phyloP scores from a whole-genome alignment of 2,113 vertebrate genomes.

The Bambusicola thoracicus region DNA sequence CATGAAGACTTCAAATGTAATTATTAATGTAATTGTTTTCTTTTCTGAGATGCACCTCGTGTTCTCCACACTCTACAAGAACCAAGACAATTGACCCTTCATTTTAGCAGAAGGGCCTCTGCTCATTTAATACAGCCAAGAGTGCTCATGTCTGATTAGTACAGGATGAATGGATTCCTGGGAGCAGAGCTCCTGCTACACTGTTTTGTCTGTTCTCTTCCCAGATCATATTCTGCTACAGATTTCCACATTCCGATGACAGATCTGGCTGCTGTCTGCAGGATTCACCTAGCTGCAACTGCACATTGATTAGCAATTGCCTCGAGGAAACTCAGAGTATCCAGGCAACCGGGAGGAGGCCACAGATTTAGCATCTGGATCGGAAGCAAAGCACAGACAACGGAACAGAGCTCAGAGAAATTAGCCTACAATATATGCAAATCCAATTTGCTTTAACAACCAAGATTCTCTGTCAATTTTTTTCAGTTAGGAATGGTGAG shows the following conservation, averaged over 20 bases:
- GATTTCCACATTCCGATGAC: constrained; percentile 54
- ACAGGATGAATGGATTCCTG: constrained; percentile 8
- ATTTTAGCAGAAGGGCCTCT: constrained; percentile 33
- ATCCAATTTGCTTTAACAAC: neutral
- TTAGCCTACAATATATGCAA: neutral
- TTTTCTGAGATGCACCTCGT: neutral
- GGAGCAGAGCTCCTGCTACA: constrained; percentile 30
- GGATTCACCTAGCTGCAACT: constrained; percentile 74
- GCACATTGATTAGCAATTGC: constrained; percentile 74
- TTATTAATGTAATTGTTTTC: constrained; percentile 56
- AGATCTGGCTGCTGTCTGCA: constrained; percentile 66
- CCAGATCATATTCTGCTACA: constrained; percentile 38
- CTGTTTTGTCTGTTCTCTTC: constrained; percentile 52
- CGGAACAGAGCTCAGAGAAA: neutral
- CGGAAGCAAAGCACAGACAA: neutral
- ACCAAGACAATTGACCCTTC: constrained; percentile 41
- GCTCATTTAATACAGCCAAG: neutral
- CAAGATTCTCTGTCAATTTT: neutral
- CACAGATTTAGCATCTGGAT: constrained; percentile 64
- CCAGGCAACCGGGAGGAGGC: constrained; percentile 65
- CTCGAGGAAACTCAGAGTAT: constrained; percentile 73
- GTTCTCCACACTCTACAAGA: neutral
- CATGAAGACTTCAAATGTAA: neutral
- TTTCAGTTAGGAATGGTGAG: neutral
- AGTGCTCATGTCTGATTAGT: constrained; percentile 33